Evolutionary conservation across 2,113 vertebrate species (phyloP), one percentile per base, ranked within the genome.

Genomic region (Paramormyrops kingsleyae): DNA sequence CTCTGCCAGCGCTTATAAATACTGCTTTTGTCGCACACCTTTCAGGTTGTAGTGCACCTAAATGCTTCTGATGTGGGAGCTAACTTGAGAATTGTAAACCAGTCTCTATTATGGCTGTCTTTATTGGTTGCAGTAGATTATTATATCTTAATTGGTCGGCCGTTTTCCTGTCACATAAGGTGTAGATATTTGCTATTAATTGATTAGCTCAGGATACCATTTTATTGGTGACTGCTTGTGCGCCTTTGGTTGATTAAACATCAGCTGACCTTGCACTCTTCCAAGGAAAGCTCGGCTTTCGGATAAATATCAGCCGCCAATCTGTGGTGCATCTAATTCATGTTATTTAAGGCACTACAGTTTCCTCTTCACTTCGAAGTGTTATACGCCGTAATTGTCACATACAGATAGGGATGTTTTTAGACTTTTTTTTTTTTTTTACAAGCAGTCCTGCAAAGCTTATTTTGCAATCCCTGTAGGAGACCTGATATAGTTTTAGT

Each of bases 81-180:
- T 91, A 87, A 92, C 92, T 91, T 91, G 92, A 92, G 90, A 91
- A 92, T 91, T 92, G 90, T 90, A 83, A 70, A 85, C 89, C 83
- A 87, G 87, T 88, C 88, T 91, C 89, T 77, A 85, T 92, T 91
- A 88, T 89, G 90, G 44, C 77, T 53, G 52, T 53, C 35, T 24
- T 27, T 77, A 77, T 92, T 91, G 94, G 92, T 93, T 31, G 17
- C 13, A 21, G 24, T 21, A 19, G 17, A 84, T 44, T 47, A n/a
- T 24, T 70, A 56, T 88, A 35, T 50, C 27, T 70, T 70, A 70
- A 70, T 70, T 31, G n/a, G n/a, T 66, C 59, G 8, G 15, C 19
- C 44, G 7, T 83, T 44, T 83, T 13, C 83, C 7, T 4, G 39
- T 83, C 42, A 21, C 35, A 83, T 42, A 66, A 44, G 35, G 62